Percentiles rank a stretch among this genome's conserved stretches.
Evolutionary conservation across 2,888 invertebrate species (phyloP).

Genomic region (Dryococelus australis): DNA sequence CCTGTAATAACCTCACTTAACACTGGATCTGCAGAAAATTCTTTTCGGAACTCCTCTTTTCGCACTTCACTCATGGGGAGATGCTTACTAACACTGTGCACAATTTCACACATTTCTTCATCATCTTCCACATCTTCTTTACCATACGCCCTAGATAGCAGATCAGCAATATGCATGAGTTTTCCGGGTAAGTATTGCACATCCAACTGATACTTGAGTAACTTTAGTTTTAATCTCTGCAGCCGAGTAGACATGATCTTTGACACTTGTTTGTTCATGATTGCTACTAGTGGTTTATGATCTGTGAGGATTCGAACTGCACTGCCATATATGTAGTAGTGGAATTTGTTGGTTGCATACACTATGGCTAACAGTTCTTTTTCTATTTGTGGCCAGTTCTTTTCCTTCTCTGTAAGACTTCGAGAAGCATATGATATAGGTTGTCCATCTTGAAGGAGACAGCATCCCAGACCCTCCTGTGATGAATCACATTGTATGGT

Average conservation of each 20-base stretch:
- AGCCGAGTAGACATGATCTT: not conserved
- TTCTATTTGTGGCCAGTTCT: not conserved
- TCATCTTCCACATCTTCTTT: not conserved
- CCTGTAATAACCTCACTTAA: not conserved
- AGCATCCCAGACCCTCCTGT: no score
- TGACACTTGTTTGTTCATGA: no score
- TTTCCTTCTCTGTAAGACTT: not conserved
- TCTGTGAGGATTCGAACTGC: no score
- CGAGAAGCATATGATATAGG: not conserved
- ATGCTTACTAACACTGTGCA: not conserved
- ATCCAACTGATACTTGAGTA: not conserved
- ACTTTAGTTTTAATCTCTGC: not conserved
- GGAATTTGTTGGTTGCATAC: not conserved
- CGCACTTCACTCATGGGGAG: no score
- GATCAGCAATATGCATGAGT: not conserved
- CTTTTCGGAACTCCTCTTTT: not conserved
- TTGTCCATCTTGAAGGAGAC: not conserved
- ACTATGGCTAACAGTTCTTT: not conserved
- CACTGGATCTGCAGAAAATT: not conserved
- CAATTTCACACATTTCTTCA: not conserved
- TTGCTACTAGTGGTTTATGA: no score
- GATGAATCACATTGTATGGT: not conserved
- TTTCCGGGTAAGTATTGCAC: not conserved
- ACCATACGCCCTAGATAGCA: not conserved
- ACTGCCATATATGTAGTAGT: no score